Base-by-base conservation (phyloP, 2,113 vertebrate species). In the Glaucidium brasilianum region DNA sequence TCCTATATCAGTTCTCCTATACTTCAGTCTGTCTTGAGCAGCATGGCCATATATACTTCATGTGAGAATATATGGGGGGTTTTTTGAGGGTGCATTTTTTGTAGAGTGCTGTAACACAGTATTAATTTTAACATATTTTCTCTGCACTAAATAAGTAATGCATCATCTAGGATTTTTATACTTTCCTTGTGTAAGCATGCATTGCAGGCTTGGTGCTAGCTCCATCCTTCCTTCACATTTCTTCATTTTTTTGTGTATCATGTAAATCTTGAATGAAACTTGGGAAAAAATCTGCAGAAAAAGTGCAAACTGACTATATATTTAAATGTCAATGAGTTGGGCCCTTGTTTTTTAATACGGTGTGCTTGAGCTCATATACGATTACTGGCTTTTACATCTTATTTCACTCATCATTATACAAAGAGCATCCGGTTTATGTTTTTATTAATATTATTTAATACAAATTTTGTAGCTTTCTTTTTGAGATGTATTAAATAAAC, bases 401-500 rank as follows among this genome's bases (percentile, higher is more conserved):
- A 95, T 86, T 97, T 91, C 85, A 91, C 93, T 97, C 92, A 97
- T 96, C 97, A 95, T 93, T 96, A 83, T 97, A 95, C 76, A 77
- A 93, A 95, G 95, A 97, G 97, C 90, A 95, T 75, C 37, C 21
- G 45, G 72, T 97, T 96, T 55, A 32, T 72, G 95, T 97, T 95
- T 92, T 95, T 98, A 95, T 97, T 96, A 97, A 18, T 94, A 84
- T 96, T 96, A 88, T 97, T 97, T 98, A 97, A 97, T 95, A 93
- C 69, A 84, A 85, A 67, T 96, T 92, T 92, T 94, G 64, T 97
- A 96, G 95, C 94, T 97, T 97, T 97, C 83, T 98, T 90, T 97
- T 96, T 90, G 95, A 98, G 92, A 93, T 81, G 25, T 96, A 96
- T 94, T 97, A 93, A 92, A 92, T 64, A 96, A 97, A 91, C 8